These are phyloP conservation scores for Naja naja DNA, from an alignment of 2,113 vertebrate species.

Conservation along the genomic window DNA sequence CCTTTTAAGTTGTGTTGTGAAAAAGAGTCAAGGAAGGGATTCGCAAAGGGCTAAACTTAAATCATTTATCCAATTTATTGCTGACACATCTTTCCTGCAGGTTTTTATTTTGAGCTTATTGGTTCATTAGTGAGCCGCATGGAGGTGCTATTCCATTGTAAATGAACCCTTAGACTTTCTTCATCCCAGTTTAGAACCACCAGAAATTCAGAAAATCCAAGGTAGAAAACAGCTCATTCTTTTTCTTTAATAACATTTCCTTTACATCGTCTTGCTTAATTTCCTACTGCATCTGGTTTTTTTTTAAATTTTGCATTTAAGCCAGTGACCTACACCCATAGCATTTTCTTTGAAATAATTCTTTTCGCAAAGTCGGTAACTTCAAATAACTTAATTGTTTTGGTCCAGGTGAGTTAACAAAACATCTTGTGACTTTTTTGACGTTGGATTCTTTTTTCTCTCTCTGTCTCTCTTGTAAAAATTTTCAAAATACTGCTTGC, in stretches of 20 bases:
- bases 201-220: conserved; percentile 6
- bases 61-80: neutral
- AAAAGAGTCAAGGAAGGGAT: neutral
- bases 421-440: neutral
- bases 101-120: neutral
- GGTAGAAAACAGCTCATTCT: conserved; percentile 23
- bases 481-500: too few species aligned
- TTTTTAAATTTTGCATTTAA: neutral
- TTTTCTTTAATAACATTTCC: conserved; percentile 17
- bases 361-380: neutral
- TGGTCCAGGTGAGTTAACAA: neutral
- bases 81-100: neutral
- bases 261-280: conserved; percentile 54
- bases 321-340: neutral
- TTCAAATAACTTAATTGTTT: neutral
- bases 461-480: too few species aligned
- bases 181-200: conserved; percentile 26
- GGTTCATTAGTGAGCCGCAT: conserved; percentile 60
- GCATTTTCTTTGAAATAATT: neutral
- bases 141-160: conserved; percentile 70
- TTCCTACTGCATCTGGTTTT: conserved; percentile 40
- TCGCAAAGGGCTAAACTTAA: neutral
- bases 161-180: conserved; percentile 35
- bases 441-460: accelerated
- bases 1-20: neutral